These are phyloP conservation scores for Falco peregrinus DNA, from an alignment of 2,797 vertebrate species.

Conservation along the genomic window DNA sequence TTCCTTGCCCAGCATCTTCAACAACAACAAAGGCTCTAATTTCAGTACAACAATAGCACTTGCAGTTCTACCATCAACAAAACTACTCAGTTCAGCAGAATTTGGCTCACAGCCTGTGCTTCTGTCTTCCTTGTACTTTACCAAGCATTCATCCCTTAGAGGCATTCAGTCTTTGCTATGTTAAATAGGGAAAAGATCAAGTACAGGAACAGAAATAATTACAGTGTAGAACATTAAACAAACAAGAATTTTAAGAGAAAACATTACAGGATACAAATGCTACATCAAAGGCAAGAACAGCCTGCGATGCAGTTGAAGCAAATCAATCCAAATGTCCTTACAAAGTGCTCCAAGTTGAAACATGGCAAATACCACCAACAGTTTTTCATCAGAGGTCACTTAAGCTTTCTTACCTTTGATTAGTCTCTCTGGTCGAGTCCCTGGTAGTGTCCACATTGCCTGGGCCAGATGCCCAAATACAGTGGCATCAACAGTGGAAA, in stretches of 20 bases:
- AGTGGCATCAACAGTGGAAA: conserved; percentile 93
- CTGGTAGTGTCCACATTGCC: conserved; percentile 97
- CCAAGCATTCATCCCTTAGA: background rate
- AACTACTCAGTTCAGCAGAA: background rate
- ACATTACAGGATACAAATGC: background rate
- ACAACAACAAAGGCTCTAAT: background rate
- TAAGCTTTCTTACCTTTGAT: conserved; percentile 87
- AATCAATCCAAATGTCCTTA: background rate
- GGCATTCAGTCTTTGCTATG: background rate
- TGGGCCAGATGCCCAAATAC: conserved; percentile 96
- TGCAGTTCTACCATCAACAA: background rate
- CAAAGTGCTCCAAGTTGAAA: background rate
- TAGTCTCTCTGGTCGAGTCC: conserved; percentile 91
- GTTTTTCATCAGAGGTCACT: background rate
- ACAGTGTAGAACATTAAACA: background rate
- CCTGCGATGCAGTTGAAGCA: background rate
- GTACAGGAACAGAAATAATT: background rate
- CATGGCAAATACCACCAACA: background rate
- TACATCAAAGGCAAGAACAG: background rate
- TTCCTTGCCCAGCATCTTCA: background rate
- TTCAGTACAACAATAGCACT: background rate
- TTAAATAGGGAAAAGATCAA: background rate
- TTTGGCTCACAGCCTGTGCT: background rate
- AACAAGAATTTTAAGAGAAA: background rate
- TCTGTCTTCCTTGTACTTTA: background rate